phyloP scores from a whole-genome alignment of 2,888 invertebrate genomes.

The Chouioia cunea region DNA sequence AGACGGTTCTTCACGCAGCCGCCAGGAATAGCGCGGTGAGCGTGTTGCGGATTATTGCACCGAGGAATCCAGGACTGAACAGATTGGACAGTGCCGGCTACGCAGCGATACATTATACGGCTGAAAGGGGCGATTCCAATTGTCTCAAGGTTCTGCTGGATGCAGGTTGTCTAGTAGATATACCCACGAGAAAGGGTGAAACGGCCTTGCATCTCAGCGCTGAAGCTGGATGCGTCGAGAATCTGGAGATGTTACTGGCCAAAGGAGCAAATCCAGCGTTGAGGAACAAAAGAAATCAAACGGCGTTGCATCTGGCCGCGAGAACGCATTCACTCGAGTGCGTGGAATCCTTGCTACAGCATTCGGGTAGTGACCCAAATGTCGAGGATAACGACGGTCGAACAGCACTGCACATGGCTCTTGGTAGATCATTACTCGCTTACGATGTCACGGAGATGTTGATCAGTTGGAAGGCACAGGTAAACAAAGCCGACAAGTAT shows the following conservation, averaged over 20 bases:
- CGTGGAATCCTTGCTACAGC: conserved; percentile 81
- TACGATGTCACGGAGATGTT: conserved; percentile 85
- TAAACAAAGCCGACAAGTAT: conserved; percentile 86
- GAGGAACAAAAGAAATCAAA: conserved; percentile 84
- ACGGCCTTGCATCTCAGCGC: conserved; percentile 89
- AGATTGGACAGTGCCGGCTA: conserved; percentile 81
- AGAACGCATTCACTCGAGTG: conserved; percentile 85
- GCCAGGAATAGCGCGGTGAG: conserved; percentile 87
- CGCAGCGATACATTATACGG: conserved; percentile 84
- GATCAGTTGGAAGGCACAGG: conserved; percentile 84
- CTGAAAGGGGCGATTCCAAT: conserved; percentile 83
- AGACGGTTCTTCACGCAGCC: conserved; percentile 86
- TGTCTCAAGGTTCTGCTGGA: conserved; percentile 82
- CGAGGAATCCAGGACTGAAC: conserved; percentile 82
- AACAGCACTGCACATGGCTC: conserved; percentile 85
- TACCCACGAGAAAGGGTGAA: conserved; percentile 80
- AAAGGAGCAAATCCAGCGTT: conserved; percentile 82
- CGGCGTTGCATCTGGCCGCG: conserved; percentile 87
- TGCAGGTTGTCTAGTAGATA: conserved; percentile 79
- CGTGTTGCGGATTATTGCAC: conserved; percentile 81
- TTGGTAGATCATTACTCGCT: conserved; percentile 85
- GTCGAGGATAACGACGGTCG: conserved; percentile 84
- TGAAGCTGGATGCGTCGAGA: conserved; percentile 87
- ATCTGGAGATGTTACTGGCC: conserved; percentile 80
- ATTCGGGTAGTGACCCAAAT: conserved; percentile 83